Percentiles rank a stretch among this genome's conserved stretches.
Evolutionary conservation across 2,113 vertebrate species (phyloP).

Genomic region (Pimephales promelas): DNA sequence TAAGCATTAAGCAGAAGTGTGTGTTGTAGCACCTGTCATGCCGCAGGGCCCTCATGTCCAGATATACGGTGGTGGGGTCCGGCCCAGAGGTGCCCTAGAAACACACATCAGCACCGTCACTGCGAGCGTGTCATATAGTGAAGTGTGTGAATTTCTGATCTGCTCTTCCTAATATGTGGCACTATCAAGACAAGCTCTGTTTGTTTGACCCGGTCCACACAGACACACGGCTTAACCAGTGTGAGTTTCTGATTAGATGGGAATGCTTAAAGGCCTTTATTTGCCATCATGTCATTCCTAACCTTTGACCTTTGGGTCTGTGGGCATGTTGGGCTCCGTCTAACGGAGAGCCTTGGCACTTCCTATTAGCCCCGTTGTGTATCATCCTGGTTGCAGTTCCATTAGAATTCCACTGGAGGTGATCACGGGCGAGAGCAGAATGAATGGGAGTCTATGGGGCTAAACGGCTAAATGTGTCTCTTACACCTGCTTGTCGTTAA

Average conservation of each 20-base stretch:
- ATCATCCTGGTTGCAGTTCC: too few relatives aligned
- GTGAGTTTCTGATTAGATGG: background rate
- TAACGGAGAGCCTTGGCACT: too few relatives aligned
- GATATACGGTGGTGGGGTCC: conserved; percentile 94
- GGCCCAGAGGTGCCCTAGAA: conserved; percentile 91
- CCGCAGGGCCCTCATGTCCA: conserved; percentile 94
- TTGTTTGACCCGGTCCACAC: background rate
- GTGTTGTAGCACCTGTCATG: conserved; percentile 83
- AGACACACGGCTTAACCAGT: background rate
- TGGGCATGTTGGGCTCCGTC: too few relatives aligned
- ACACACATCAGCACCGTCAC: background rate
- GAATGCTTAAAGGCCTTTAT: too few relatives aligned
- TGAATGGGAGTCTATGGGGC: too few relatives aligned
- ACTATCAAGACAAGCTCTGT: background rate
- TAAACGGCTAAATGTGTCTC: too few relatives aligned
- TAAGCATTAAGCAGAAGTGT: background rate
- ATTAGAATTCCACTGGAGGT: too few relatives aligned
- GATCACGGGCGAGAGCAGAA: too few relatives aligned
- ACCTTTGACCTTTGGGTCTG: too few relatives aligned
- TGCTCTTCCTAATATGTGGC: background rate
- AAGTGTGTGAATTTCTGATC: background rate
- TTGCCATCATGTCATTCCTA: too few relatives aligned
- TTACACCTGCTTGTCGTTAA: too few relatives aligned
- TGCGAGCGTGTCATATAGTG: background rate
- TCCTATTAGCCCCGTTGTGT: too few relatives aligned